phyloP scores from a whole-genome alignment of 2,113 vertebrate species.

The Notarius lentiginosus region DNA sequence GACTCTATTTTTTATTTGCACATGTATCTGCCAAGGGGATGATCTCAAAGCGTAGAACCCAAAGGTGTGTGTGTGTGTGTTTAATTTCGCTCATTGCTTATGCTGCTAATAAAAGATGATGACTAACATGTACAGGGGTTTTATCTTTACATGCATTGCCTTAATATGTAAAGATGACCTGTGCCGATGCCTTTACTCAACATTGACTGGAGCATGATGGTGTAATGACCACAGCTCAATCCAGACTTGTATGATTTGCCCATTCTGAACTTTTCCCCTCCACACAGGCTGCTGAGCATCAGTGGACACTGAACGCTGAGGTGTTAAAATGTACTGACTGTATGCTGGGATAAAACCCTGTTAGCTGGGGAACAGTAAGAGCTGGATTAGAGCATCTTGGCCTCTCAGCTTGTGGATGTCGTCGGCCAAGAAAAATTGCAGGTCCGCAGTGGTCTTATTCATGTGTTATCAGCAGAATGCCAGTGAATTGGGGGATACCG shows the following conservation, averaged over 20 bases:
- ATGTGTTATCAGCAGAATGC: constrained; percentile 53
- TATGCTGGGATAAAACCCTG: constrained; percentile 36
- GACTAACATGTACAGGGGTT: too few species aligned
- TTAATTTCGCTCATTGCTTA: too few species aligned
- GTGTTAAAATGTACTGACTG: constrained; percentile 16
- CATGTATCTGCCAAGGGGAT: too few species aligned
- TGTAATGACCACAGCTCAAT: neutral
- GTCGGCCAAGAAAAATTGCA: constrained; percentile 42
- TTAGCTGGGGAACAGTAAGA: constrained; percentile 41
- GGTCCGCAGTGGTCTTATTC: constrained; percentile 51
- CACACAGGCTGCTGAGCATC: neutral
- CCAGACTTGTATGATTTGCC: too few species aligned
- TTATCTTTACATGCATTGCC: too few species aligned
- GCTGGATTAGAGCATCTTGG: constrained; percentile 49
- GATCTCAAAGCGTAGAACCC: too few species aligned
- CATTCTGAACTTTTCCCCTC: neutral
- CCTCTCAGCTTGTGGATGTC: constrained; percentile 37
- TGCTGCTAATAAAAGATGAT: too few species aligned
- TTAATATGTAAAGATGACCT: neutral
- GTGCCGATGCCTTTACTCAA: neutral
- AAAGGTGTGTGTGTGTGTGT: too few species aligned
- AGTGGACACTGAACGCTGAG: neutral
- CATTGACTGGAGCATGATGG: neutral
- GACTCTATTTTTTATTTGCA: too few species aligned
- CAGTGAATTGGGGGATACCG: constrained; percentile 50